Base-by-base conservation (phyloP, 2,888 invertebrate genomes). In the Tortricodes alternella region DNA sequence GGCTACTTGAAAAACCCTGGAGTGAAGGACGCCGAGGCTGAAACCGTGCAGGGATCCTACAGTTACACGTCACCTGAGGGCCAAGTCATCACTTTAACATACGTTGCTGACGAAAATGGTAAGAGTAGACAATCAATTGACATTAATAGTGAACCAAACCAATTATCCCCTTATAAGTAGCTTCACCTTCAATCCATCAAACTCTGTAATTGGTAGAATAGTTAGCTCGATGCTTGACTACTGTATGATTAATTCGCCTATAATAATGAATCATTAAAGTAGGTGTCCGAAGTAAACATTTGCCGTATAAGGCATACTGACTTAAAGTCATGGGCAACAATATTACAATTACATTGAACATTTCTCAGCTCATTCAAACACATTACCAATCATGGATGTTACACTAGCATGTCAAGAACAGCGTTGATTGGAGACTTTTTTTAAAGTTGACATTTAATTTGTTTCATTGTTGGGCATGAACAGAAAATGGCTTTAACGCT, bases 11-110 rank as follows among this genome's bases (percentile, higher is more conserved):
- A 95, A 85, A 94, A 95, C 73, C 86, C 93, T 23, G 95, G 94
- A 2, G 80, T 89, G 13, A 92, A 94, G 65, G 94, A 94, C 19
- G 91, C 87, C 0, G 94, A 93, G 67, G 92, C 93, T 0, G 92
- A 95, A 68, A 92, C 93, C 0, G 94, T 94, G 2, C 93, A 94
- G 73, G 95, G 95, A 3, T 92, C 92, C 18, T 94, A 92, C 80
- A 89, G 92, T 23, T 95, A 95, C 87, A 94, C 93, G 34, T 94
- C 94, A 38, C 94, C 94, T n/a, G 95, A 95, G 69, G 95, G 95
- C 23, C 83, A 93, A 55, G 92, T 93, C 1, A 93, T 94, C 66
- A 79, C 91, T 11, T 63, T 95, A 27, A 91, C 91, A 27, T 95
- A 95, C 88, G 87, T 92, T 46, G 95, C 95, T 70, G 95, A 95